Evolutionary conservation across 2,797 vertebrate species (phyloP).

Genomic region (Pipistrellus kuhlii): DNA sequence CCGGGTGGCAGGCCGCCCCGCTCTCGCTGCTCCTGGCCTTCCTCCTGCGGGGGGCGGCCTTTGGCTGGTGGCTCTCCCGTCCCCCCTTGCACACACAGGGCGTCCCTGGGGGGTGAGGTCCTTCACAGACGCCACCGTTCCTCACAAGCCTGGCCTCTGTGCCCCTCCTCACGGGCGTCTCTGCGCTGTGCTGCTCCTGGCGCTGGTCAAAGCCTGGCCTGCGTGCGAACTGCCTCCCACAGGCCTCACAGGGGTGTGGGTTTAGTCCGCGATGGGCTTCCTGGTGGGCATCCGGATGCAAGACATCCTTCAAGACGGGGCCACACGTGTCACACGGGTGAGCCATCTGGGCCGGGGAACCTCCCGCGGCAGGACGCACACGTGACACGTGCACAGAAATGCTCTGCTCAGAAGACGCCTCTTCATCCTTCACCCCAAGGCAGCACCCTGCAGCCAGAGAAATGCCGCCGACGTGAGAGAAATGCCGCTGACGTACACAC

Average conservation of each 20-base stretch:
- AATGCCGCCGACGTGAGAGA: neutral
- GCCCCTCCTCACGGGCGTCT: slow-evolving; percentile 12
- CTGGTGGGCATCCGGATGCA: neutral
- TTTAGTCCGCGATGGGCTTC: neutral
- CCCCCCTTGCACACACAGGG: neutral
- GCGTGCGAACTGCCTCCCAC: slow-evolving; percentile 50
- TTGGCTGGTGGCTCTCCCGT: neutral
- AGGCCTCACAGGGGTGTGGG: neutral
- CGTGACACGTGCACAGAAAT: neutral
- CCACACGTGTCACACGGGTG: slow-evolving; percentile 52
- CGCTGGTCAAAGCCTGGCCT: neutral
- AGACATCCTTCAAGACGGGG: slow-evolving; percentile 56
- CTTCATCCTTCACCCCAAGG: slow-evolving; percentile 21
- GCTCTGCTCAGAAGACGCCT: neutral
- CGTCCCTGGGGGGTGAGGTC: slow-evolving; percentile 21
- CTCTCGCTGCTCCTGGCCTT: neutral
- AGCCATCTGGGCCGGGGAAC: neutral
- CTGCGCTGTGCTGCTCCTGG: neutral
- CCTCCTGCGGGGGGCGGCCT: neutral
- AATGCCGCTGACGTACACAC: neutral
- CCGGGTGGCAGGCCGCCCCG: neutral
- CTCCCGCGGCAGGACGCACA: neutral
- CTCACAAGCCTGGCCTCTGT: neutral
- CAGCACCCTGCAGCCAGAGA: slow-evolving; percentile 64
- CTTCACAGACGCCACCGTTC: slow-evolving; percentile 1